A percentile compares a stretch with the other conserved stretches of the same genome.
Conservation (phyloP, 2,113 vertebrate genomes). For the Cathartes aura region DNA sequence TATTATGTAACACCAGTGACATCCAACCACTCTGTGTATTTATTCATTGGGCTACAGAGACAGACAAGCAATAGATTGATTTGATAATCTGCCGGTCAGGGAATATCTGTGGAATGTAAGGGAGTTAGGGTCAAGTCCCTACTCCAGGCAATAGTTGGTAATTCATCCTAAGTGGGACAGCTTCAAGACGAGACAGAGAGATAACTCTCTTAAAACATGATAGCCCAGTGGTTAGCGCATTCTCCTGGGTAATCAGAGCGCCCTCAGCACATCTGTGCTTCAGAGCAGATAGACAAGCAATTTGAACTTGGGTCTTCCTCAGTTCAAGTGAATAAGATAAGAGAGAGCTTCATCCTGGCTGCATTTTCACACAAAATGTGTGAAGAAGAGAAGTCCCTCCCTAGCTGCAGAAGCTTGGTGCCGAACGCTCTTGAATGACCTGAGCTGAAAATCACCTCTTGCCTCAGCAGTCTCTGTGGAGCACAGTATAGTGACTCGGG, state of each 20-base stretch:
- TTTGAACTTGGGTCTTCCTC: not conserved
- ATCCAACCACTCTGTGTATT: not conserved
- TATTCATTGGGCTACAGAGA: not conserved
- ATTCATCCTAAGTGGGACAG: not conserved
- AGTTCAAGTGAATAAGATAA: not conserved
- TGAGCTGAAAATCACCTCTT: not conserved
- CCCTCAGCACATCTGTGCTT: fast-evolving
- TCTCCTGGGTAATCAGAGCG: not conserved
- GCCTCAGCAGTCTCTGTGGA: not conserved
- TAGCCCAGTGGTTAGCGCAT: not conserved
- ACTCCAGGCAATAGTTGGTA: not conserved
- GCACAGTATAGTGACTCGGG: not conserved
- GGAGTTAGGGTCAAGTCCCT: not conserved
- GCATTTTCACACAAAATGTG: not conserved
- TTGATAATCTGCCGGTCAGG: not conserved
- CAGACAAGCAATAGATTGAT: not conserved
- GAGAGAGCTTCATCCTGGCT: not conserved
- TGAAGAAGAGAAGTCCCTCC: not conserved
- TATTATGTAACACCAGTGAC: not conserved
- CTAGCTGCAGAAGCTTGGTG: not conserved
- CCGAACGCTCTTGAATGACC: fast-evolving
- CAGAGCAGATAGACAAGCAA: not conserved
- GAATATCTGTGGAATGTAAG: not conserved
- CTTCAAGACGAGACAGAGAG: not conserved
- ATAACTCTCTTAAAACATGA: not conserved